phyloP scores from a whole-genome alignment of 1,140 invertebrate species.

The Macrocentrus cingulum region DNA sequence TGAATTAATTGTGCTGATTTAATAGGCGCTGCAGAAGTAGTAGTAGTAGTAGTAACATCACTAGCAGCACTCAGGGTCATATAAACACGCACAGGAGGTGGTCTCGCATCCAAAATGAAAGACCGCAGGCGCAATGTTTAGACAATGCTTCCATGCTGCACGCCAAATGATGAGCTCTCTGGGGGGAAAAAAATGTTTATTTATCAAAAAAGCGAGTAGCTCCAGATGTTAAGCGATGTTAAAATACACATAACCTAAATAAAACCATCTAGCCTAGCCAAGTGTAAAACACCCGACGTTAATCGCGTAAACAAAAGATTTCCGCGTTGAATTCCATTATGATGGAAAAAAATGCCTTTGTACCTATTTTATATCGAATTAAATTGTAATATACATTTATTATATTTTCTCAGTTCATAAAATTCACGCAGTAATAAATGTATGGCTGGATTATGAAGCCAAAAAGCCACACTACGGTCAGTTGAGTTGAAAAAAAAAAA shows the following conservation, averaged over 20 bases:
- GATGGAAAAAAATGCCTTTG: too few species aligned
- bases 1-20: constrained; percentile 21
- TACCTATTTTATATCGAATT: too few species aligned
- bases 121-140: constrained; percentile 11
- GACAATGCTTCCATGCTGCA: constrained; percentile 8
- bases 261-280: background rate
- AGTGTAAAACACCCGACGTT: background rate
- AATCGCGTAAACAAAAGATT: too few species aligned
- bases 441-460: too few species aligned
- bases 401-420: background rate
- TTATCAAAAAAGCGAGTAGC: constrained; percentile 8
- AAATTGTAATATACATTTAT: too few species aligned
- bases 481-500: background rate
- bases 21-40: background rate
- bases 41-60: background rate
- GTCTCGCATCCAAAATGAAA: constrained; percentile 8
- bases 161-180: background rate
- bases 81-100: constrained; percentile 21
- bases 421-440: background rate
- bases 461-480: too few species aligned
- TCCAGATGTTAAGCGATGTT: constrained; percentile 4
- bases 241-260: background rate
- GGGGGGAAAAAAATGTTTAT: constrained; percentile 16
- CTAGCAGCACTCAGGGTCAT: too few species aligned
- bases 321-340: too few species aligned